These are phyloP conservation scores for Oreochromis grahami DNA, from an alignment of 2,797 vertebrate genomes.

Conservation along the genomic window DNA sequence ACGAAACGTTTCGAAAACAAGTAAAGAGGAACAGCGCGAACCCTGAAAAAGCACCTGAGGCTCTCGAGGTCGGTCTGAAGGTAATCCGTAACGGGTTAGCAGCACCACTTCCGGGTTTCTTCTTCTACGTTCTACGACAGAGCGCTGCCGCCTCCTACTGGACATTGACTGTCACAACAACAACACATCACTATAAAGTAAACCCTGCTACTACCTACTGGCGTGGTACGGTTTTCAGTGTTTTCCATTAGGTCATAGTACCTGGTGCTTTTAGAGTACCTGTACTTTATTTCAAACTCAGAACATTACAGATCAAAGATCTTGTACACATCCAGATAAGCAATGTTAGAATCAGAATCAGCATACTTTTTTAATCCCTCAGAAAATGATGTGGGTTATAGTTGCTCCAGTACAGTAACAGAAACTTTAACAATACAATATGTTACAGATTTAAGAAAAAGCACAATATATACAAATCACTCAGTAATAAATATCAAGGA, in stretches of 20 bases:
- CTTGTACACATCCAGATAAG: background rate
- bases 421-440: background rate
- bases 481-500: no score
- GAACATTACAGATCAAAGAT: background rate
- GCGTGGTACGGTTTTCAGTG: background rate
- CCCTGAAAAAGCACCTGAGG: background rate
- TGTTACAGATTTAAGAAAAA: no score
- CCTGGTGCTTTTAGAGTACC: background rate
- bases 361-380: background rate
- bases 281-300: background rate
- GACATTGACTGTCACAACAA: background rate
- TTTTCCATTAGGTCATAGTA: background rate
- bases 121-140: background rate
- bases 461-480: no score
- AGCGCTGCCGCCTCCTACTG: background rate
- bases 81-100: background rate
- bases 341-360: background rate
- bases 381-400: background rate
- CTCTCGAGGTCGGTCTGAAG: background rate
- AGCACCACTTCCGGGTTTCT: background rate
- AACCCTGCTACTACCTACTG: background rate
- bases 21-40: background rate
- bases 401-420: background rate
- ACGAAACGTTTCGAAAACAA: background rate
- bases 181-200: background rate